Evolutionary conservation across 92 coral and sea anemone genomes (phyloP), one percentile per base, ranked within the genome.

Genomic region (Siderastrea radians): DNA sequence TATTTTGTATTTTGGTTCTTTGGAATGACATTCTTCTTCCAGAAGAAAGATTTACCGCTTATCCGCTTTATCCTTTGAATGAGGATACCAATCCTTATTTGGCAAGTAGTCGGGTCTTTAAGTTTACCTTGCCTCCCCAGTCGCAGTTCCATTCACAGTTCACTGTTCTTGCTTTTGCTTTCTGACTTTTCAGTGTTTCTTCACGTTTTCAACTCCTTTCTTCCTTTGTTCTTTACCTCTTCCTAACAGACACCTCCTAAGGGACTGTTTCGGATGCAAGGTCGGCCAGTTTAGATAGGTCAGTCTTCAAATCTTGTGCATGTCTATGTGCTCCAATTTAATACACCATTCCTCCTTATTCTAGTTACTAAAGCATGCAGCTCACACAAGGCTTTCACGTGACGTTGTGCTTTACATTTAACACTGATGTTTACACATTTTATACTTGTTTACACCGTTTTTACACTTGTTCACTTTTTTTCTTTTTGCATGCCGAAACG

Each of bases 261-360:
- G 52, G 87, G 87, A 73, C 73, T 84, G 16, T 74, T 78, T 51
- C 77, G 81, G 87, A 73, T 73, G 81, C 87, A 84, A 49, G 80
- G 62, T 26, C 87, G 87, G 49, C 87, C 87, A 70, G 63, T 58
- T 49, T 84, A 84, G 87, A 74, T 84, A 84, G 87, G 87, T 84
- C 87, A 84, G 87, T 84, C 81, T 65, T 50, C 44, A 12, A 60
- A 60, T 1, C 50, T 72, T 66, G 26, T 51, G 38, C 38, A 26
- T 46, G 15, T 47, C 44, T 17, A 6, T 19, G 16, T 68, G 50
- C 46, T 69, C 61, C 44, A 12, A n/a, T 81, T 45, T 43, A 14
- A 3, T 55, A 10, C 44, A 58, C 12, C 4, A 5, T 57, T 48
- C 26, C 53, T 4, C 44, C 57, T 58, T 8, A 76, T 8, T 52